Evolutionary conservation across 2,797 vertebrate genomes (phyloP).

Genomic region (Sebastes matsubarae): DNA sequence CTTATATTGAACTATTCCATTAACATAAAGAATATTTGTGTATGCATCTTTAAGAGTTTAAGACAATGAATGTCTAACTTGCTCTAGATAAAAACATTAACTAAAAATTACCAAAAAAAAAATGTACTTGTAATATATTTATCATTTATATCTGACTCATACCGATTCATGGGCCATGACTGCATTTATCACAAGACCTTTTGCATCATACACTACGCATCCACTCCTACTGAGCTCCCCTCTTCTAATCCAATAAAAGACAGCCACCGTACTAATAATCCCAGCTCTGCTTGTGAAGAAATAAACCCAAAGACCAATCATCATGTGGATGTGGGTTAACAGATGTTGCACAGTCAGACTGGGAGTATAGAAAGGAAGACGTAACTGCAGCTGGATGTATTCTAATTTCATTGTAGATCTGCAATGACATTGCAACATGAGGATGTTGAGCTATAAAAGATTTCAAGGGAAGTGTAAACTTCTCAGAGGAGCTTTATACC

Average conservation of each 20-base stretch:
- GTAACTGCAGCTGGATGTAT: background rate
- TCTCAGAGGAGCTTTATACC: too few relatives aligned
- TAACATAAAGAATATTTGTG: background rate
- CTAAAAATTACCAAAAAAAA: background rate
- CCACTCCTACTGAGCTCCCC: background rate
- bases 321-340: background rate
- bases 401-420: background rate
- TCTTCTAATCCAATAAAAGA: background rate
- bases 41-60: background rate
- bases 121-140: too few relatives aligned
- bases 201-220: background rate
- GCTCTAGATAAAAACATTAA: background rate
- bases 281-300: background rate
- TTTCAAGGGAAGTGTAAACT: background rate
- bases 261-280: background rate
- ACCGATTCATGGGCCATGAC: background rate
- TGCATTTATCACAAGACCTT: background rate
- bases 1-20: background rate
- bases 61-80: background rate
- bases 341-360: background rate
- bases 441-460: background rate
- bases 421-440: background rate
- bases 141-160: background rate
- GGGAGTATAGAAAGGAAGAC: background rate
- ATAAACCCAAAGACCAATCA: background rate